Percentiles rank a stretch among this genome's conserved stretches.
Evolutionary conservation across 2,797 vertebrate species (phyloP).

Genomic region (Rhodeus uyekii): DNA sequence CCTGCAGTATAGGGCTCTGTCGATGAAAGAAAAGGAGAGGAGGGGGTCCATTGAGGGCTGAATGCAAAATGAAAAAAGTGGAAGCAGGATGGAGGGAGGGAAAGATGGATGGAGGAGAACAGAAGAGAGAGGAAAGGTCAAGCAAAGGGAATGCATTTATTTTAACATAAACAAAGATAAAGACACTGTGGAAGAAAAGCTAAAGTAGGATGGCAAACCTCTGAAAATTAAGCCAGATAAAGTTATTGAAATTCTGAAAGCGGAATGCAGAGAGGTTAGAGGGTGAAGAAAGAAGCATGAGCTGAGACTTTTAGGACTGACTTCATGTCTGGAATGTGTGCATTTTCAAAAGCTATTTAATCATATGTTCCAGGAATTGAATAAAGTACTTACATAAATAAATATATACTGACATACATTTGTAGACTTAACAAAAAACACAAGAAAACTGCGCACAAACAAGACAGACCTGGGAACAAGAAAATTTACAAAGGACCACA

Average conservation of each 20-base stretch:
- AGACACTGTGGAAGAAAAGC: background rate
- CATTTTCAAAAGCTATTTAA: background rate
- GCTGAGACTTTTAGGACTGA: background rate
- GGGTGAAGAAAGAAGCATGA: constrained; percentile 30
- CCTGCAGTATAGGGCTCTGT: constrained; percentile 61
- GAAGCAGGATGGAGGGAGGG: constrained; percentile 30
- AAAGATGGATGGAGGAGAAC: constrained; percentile 44
- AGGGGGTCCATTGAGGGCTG: constrained; percentile 51
- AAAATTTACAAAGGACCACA: too few species aligned
- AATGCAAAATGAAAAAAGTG: constrained; percentile 56
- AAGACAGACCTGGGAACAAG: too few species aligned
- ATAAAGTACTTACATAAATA: background rate
- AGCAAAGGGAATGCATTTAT: constrained; percentile 67
- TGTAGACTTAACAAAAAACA: too few species aligned
- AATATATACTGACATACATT: background rate
- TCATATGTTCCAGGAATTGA: background rate
- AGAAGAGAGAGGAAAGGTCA: constrained; percentile 21
- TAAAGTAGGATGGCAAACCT: constrained; percentile 13
- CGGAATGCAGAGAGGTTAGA: background rate
- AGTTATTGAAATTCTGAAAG: constrained; percentile 23
- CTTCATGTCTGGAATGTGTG: background rate
- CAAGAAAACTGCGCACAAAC: too few species aligned
- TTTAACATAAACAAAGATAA: constrained; percentile 49
- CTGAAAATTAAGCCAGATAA: constrained; percentile 29
- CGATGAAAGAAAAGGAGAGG: constrained; percentile 59